Conservation (phyloP, 2,113 vertebrate genomes). For the Eolophus roseicapilla region DNA sequence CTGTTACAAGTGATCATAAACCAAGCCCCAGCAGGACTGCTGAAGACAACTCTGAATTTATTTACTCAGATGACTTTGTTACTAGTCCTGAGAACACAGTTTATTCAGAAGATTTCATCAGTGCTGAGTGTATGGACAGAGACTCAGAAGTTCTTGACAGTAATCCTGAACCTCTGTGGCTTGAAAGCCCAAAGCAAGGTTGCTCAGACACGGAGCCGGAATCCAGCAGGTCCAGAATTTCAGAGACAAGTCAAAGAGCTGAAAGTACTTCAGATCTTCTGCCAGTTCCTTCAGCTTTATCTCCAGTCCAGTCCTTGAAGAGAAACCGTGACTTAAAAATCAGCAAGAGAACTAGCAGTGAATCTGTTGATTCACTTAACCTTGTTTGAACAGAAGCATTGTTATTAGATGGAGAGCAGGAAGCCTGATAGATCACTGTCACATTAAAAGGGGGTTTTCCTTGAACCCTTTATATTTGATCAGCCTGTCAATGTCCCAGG, state of each 20-base stretch:
- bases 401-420: not conserved
- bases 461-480: not conserved
- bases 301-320: conserved; percentile 75
- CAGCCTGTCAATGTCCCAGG: not conserved
- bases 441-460: not conserved
- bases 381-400: not conserved
- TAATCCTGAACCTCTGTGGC: conserved; percentile 61
- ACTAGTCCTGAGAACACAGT: conserved; percentile 62
- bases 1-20: not conserved
- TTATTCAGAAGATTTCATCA: conserved; percentile 83
- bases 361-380: conserved; percentile 40
- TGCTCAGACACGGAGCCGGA: conserved; percentile 46
- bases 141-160: conserved; percentile 52
- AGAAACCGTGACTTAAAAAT: conserved; percentile 57
- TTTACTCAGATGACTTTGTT: conserved; percentile 70
- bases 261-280: conserved; percentile 51
- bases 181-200: conserved; percentile 17
- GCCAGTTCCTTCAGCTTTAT: conserved; percentile 75
- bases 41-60: conserved; percentile 59
- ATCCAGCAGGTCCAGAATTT: conserved; percentile 27
- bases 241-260: conserved; percentile 50
- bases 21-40: conserved; percentile 2
- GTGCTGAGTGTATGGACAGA: conserved; percentile 65
- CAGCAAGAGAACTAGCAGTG: conserved; percentile 55
- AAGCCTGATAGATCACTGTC: not conserved